These are phyloP conservation scores for Ochlodes sylvanus DNA, from an alignment of 2,888 invertebrate genomes.

Conservation along the genomic window DNA sequence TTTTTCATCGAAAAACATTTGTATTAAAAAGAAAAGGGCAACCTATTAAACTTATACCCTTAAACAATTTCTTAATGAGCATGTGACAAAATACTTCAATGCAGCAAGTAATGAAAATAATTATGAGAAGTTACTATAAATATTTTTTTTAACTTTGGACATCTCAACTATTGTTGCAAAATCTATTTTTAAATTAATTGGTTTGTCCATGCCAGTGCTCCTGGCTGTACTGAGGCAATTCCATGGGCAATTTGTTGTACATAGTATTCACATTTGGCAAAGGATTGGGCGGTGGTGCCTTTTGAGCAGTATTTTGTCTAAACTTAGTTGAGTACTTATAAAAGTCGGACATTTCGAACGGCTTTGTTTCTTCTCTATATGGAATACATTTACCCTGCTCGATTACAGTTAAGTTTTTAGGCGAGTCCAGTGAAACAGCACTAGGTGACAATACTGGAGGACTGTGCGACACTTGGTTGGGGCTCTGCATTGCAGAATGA, in stretches of 20 bases:
- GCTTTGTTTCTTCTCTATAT: conserved; percentile 96
- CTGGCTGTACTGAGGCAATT: conserved; percentile 72
- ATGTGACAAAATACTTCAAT: too few relatives aligned
- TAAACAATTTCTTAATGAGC: too few relatives aligned
- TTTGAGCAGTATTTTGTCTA: conserved; percentile 85
- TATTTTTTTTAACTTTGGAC: neutral
- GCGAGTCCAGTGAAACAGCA: conserved; percentile 88
- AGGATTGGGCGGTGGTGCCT: conserved; percentile 57
- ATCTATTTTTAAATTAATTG: conserved; percentile 51
- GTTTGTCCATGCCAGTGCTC: conserved; percentile 75
- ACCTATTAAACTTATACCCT: too few relatives aligned
- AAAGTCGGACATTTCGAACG: conserved; percentile 99
- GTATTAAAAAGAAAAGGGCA: too few relatives aligned
- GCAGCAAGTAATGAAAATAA: too few relatives aligned
- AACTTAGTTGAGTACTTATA: conserved; percentile 98
- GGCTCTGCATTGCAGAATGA: conserved; percentile 77
- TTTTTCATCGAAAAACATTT: too few relatives aligned
- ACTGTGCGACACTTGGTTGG: conserved; percentile 67
- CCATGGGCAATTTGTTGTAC: conserved; percentile 75
- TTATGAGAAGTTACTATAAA: too few relatives aligned
- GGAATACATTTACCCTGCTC: conserved; percentile 96
- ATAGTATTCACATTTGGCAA: conserved; percentile 58
- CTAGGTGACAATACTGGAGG: conserved; percentile 72
- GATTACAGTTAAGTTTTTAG: conserved; percentile 93
- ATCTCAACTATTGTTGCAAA: conserved; percentile 2